phyloP scores from a whole-genome alignment of 2,888 invertebrate genomes.

The Tupiocoris notatus region DNA sequence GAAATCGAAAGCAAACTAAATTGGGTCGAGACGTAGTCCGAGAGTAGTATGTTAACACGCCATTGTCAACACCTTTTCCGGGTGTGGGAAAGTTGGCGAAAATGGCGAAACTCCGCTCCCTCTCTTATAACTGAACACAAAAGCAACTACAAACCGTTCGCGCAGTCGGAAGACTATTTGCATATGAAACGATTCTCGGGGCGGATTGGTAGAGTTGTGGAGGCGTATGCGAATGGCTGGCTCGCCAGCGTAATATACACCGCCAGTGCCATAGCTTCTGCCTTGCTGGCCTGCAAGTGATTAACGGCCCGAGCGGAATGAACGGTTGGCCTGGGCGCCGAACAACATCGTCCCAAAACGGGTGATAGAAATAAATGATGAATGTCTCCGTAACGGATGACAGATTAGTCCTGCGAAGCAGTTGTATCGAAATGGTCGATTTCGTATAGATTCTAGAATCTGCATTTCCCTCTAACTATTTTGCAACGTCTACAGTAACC shows the following conservation, averaged over 20 bases:
- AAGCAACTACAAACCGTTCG: constrained; percentile 6
- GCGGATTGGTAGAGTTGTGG: not conserved
- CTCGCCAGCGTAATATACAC: not conserved
- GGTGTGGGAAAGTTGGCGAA: not conserved
- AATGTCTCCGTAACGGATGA: not conserved
- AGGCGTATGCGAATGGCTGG: constrained; percentile 1
- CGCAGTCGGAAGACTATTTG: not conserved
- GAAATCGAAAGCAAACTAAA: too few species aligned
- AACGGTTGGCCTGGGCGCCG: not conserved
- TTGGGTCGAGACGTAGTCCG: not conserved
- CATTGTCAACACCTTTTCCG: not conserved
- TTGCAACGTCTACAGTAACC: too few species aligned
- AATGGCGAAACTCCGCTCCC: not conserved
- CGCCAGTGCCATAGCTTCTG: not conserved
- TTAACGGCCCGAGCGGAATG: not conserved
- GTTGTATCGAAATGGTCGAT: not conserved
- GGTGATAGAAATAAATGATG: not conserved
- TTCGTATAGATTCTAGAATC: too few species aligned
- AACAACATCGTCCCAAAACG: not conserved
- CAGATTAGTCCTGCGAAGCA: not conserved
- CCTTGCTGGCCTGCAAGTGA: not conserved
- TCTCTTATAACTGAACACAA: not conserved
- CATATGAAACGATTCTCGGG: not conserved
- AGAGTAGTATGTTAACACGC: not conserved
- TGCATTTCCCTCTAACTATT: too few species aligned